Evolutionary conservation across 1,140 invertebrate species (phyloP), one percentile per base, ranked within the genome.

Genomic region (Eciton burchellii): DNA sequence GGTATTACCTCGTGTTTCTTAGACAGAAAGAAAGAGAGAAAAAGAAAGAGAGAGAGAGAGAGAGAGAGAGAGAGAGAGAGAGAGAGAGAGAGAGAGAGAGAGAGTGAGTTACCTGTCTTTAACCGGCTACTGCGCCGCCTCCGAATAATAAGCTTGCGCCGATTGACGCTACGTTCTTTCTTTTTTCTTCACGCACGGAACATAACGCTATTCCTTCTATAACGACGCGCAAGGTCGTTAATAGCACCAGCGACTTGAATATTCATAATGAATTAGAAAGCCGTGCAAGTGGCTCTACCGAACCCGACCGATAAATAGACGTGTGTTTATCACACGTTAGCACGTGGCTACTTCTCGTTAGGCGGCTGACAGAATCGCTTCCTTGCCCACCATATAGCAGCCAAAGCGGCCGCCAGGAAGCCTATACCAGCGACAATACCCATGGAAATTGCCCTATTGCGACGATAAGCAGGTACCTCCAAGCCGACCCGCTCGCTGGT

Each of bases 371-470:
- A 94, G 72, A 94, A 95, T 79, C 92, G 93, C 73, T 93, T 95
- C 43, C 94, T 94, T 19, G 95, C 94, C 92, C 95, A 95, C 94
- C 95, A 96, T 79, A 96, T 92, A 6, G 93, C 94, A 54, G 95
- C 94, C 9, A 95, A 93, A 24, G 94, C 94, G 0, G 95, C 92
- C 9, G 95, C 95, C n/a, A 96, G 81, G 24, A 96, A 94, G 16
- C 94, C 94, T n/a, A 96, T 94, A 3, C 94, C 94, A 0, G 92
- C 93, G 0, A 94, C 93, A 47, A 95, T 94, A 19, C 96, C 95
- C 88, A 96, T 95, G 1, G 96, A 95, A 60, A 96, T 94, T 3
- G 96, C 95, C 14, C 95, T 92, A 59, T 96, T 94, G 77, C 94
- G 94, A 41, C 95, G 94, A 85, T 96, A 96, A 1, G 95, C 95